A percentile compares a stretch with the other conserved stretches of the same genome.
Evolutionary conservation across 2,797 vertebrate genomes (phyloP).

Genomic region (Mastacembelus armatus): DNA sequence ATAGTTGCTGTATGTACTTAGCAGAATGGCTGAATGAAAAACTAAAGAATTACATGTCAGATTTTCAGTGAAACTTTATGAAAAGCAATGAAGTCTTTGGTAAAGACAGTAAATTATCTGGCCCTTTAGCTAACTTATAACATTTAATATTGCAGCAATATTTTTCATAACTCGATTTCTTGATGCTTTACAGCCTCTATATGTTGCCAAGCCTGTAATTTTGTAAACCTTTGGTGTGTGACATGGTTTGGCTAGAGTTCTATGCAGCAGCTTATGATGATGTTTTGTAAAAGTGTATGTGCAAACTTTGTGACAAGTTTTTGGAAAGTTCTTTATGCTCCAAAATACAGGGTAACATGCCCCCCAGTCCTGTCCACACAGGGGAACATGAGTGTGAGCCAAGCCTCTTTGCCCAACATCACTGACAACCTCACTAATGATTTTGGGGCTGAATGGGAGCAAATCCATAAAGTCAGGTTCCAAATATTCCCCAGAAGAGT

Average conservation of each 20-base stretch:
- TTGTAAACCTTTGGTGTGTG: not conserved
- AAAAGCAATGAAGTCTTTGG: not conserved
- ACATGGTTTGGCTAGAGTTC: not conserved
- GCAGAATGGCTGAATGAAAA: not conserved
- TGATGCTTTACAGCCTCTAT: too few species aligned
- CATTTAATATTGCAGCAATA: not conserved
- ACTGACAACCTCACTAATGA: slow-evolving; percentile 6
- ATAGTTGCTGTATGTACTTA: not conserved
- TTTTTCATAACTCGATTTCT: not conserved
- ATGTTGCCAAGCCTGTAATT: not conserved
- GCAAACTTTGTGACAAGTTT: not conserved
- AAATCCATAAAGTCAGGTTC: slow-evolving; percentile 7
- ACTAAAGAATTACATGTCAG: not conserved
- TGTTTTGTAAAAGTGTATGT: not conserved
- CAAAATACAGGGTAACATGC: not conserved
- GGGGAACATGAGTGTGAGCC: not conserved
- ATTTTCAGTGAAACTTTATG: not conserved
- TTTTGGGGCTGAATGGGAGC: slow-evolving; percentile 12
- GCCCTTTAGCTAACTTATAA: not conserved
- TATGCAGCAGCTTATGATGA: not conserved
- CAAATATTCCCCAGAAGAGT: not conserved
- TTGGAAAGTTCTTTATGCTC: not conserved
- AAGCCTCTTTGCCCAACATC: slow-evolving; percentile 6
- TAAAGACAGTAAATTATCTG: not conserved
- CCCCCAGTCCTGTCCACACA: not conserved